Percentiles rank a stretch among this genome's conserved stretches.
Evolutionary conservation across 2,797 vertebrate species (phyloP).

Genomic region (Oryzias dopingdopingensis): DNA sequence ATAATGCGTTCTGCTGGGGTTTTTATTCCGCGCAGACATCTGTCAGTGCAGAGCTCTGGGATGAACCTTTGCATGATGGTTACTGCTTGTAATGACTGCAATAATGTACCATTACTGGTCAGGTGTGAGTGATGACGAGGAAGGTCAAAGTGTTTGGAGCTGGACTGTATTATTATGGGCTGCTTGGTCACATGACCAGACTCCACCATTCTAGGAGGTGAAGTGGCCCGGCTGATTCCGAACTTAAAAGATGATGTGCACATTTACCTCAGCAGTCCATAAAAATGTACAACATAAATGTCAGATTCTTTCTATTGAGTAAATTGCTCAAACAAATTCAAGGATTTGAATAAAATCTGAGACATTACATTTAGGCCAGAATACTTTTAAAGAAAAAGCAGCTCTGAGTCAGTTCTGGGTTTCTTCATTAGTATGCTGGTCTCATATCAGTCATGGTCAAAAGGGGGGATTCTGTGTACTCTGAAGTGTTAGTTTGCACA

Average conservation of each 20-base stretch:
- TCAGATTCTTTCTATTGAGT: background rate
- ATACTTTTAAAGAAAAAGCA: constrained; percentile 1
- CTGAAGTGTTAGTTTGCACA: constrained; percentile 30
- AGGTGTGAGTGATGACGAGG: constrained; percentile 67
- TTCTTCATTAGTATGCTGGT: constrained; percentile 73
- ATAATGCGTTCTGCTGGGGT: constrained; percentile 21
- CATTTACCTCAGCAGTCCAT: background rate
- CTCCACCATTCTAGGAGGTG: constrained; percentile 37
- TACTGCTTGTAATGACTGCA: constrained; percentile 44
- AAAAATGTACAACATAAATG: background rate
- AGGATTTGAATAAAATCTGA: background rate
- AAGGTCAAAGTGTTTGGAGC: constrained; percentile 69
- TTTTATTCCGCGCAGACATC: constrained; percentile 39
- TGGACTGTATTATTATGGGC: constrained; percentile 44
- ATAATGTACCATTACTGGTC: constrained; percentile 52
- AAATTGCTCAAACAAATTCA: constrained; percentile 2
- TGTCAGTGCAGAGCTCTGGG: constrained; percentile 30
- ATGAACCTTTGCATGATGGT: constrained; percentile 40
- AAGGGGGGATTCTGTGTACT: constrained; percentile 48
- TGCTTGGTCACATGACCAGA: constrained; percentile 67
- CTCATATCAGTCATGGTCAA: constrained; percentile 63
- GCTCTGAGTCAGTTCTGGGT: constrained; percentile 57
- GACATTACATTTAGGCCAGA: no score
- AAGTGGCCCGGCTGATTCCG: constrained; percentile 17
- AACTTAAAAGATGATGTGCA: constrained; percentile 17